Base-by-base conservation (phyloP, 2,888 invertebrate species). In the Seladonia tumulorum region DNA sequence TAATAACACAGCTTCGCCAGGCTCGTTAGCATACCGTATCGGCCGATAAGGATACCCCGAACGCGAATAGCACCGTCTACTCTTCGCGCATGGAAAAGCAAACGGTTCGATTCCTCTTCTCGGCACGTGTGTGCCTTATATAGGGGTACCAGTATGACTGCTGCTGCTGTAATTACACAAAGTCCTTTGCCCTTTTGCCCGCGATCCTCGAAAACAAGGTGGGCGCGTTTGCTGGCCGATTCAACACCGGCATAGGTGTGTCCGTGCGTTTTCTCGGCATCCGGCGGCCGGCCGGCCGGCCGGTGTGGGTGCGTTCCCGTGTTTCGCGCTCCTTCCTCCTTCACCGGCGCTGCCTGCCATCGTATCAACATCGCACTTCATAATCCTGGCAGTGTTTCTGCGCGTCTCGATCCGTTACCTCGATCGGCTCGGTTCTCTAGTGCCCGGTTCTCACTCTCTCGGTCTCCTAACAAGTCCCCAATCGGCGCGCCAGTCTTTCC, bases 341-440 rank as follows among this genome's bases (percentile, higher is more conserved):
- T 88, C 90, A 82, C 90, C 89, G 83, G 87, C 89, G 86, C 89
- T 86, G 87, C 85, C 82, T 89, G 90, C 93, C 93, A 93, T 93
- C 93, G 91, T 90, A 92, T 92, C 93, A 92, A 93, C 93, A 93
- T 93, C 93, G 94, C 93, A 93, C 93, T 93, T 94, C 93, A 93
- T 93, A 94, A 92, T 91, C 92, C 93, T 89, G 92, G 91, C 93
- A 90, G 92, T 93, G 91, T 93, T 93, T 93, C 93, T 88, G 91
- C 90, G 93, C 92, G 91, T 91, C 92, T 92, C 93, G 91, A 91
- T 92, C 92, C 90, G 93, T 92, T 92, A 91, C 91, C 91, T 90
- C 89, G 86, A 88, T 84, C 88, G 78, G 81, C 76, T 79, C 82
- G 87, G 87, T 87, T 86, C 88, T 71, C 84, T 63, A 63, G 29